Conservation (phyloP, 2,888 invertebrate species). For the Neocrepidodera transversa region DNA sequence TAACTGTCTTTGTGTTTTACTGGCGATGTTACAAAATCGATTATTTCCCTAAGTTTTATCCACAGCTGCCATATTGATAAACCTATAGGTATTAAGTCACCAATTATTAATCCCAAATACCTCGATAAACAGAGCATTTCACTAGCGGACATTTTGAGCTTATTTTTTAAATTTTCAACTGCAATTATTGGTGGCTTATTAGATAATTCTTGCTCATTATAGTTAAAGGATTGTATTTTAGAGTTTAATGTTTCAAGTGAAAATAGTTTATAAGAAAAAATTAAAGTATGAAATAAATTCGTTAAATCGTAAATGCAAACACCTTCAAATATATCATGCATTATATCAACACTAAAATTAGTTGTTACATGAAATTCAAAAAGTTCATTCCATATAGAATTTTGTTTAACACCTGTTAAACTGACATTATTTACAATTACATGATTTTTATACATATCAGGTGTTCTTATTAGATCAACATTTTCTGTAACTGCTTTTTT, state of each 20-base stretch:
- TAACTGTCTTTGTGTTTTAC: too few species aligned
- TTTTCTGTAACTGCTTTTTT: background rate
- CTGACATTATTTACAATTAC: background rate
- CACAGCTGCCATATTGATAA: conserved; percentile 27
- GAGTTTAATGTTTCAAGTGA: conserved; percentile 24
- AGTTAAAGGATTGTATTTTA: conserved; percentile 33
- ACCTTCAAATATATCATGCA: conserved; percentile 36
- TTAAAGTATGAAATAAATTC: conserved; percentile 24
- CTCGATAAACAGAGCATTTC: conserved; percentile 31
- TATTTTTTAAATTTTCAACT: conserved; percentile 27
- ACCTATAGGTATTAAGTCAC: conserved; percentile 25
- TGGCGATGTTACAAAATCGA: background rate
- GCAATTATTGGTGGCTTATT: conserved; percentile 33
- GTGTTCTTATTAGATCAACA: background rate
- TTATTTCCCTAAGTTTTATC: conserved; percentile 20
- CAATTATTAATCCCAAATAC: conserved; percentile 31
- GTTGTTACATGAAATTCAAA: conserved; percentile 26
- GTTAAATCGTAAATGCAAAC: conserved; percentile 34
- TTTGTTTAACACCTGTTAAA: conserved; percentile 23
- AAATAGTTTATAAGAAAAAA: conserved; percentile 25
- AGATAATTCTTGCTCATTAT: conserved; percentile 18
- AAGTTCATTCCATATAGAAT: conserved; percentile 21
- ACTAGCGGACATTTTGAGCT: conserved; percentile 29
- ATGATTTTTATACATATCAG: background rate
- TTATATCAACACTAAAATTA: conserved; percentile 33